Conservation (phyloP, 2,797 vertebrate genomes). For the Poeciliopsis turneri region DNA sequence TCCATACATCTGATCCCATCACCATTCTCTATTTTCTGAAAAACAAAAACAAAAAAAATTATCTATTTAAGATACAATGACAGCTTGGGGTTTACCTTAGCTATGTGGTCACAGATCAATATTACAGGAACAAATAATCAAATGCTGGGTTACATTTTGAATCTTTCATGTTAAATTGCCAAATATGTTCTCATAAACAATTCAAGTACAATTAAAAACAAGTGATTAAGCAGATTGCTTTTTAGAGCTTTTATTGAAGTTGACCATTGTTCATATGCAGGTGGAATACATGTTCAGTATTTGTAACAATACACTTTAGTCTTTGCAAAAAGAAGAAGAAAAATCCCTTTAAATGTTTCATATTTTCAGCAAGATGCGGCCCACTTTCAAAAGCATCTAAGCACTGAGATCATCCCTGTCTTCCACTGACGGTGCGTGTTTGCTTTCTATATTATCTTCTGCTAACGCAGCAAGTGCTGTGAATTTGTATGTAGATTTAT, state of each 20-base stretch:
- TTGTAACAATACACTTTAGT: conserved; percentile 69
- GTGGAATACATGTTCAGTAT: conserved; percentile 56
- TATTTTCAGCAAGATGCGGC: conserved; percentile 50
- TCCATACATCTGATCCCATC: neutral
- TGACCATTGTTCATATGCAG: conserved; percentile 61
- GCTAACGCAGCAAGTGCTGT: neutral
- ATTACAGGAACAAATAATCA: neutral
- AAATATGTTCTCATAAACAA: neutral
- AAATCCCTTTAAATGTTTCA: conserved; percentile 59
- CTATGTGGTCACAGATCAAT: neutral
- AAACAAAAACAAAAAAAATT: neutral
- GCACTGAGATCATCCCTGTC: conserved; percentile 33
- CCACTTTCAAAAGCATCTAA: conserved; percentile 56
- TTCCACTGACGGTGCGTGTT: conserved; percentile 8
- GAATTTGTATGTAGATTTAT: conserved; percentile 3
- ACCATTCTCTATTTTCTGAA: conserved; percentile 1
- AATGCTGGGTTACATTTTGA: neutral
- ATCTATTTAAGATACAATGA: neutral
- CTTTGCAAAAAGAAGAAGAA: conserved; percentile 62
- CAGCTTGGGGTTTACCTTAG: neutral
- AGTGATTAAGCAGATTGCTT: neutral
- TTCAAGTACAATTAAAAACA: neutral
- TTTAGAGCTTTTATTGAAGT: conserved; percentile 62
- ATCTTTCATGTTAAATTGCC: neutral
- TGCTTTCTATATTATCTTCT: neutral